Base-by-base conservation (phyloP, 2,797 vertebrate species). In the Glossophaga mutica region DNA sequence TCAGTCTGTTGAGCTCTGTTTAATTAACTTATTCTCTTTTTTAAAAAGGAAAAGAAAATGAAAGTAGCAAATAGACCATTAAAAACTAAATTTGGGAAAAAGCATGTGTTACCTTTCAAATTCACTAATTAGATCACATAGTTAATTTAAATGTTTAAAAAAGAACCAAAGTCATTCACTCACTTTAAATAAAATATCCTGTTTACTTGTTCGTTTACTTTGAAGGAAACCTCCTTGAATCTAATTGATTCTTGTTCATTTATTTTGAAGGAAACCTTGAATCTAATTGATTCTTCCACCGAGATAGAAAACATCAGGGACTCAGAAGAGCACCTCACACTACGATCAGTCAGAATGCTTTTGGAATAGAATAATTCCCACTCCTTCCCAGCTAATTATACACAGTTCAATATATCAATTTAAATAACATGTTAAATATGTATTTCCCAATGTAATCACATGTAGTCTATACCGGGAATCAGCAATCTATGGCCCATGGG, bases 141-240 rank as follows among this genome's bases (percentile, higher is more conserved):
- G 37, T 34, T 84, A 83, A 92, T 92, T 96, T 84, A 85, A 95
- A 68, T 87, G 42, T 83, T 74, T 87, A 29, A 93, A 83, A 96
- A 89, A 74, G 39, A 65, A 84, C 73, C 18, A 78, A 92, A 87
- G 70, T 29, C 59, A n/a, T 55, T 34, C 8, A 57, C n/a, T 82
- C 4, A 46, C 34, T 29, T 81, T 92, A 12, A 73, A 16, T 86
- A 79, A 87, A 87, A 77, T 50, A 37, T 18, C 18, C 10, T 39
- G 46, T 48, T 73, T 76, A 4, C 42, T 79, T 48, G 76, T 44
- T 62, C 52, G 24, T 34, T 46, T 68, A 42, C 19, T 81, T 70
- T 50, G 16, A 71, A 93, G 79, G 44, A 78, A 82, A 93, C 1
- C 12, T 18, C 14, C 79, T 90, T 85, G 37, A 44, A 81, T 87